Base-by-base conservation (phyloP, 2,888 invertebrate species). In the Cephonodes hylas region DNA sequence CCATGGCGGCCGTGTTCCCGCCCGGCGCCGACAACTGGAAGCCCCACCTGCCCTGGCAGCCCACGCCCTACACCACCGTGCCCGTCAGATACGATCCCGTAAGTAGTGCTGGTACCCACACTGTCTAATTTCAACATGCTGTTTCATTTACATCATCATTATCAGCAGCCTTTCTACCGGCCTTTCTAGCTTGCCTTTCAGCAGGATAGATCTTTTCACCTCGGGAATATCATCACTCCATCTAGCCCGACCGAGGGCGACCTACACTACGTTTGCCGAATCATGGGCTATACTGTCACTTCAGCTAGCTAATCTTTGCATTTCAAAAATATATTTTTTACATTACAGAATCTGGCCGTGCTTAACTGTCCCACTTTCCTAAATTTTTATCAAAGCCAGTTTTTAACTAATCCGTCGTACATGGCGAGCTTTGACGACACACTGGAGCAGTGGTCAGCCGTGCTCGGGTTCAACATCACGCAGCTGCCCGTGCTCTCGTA, bases 11-110 rank as follows among this genome's bases (percentile, higher is more conserved):
- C 0, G 69, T 81, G 8, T 86, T 74, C 68, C 79, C 78, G 0
- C 67, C 75, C 0, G 27, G 42, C 0, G 31, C 59, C 0, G 66
- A 71, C 8, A 67, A 68, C 25, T 84, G 83, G 84, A 81, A 76
- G 56, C 44, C 66, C 0, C 58, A 71, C 0, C 61, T 84, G 7
- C 63, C 77, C 42, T 84, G 84, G 83, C 72, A 73, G 0, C 85
- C 84, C 0, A 69, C 77, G 1, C 85, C 83, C 1, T 85, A 79
- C 27, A 81, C 83, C 2, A 84, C 84, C 0, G 63, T 78, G 0
- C 77, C 78, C 0, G 66, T 66, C 2, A 71, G 69, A 66, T 78
- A 81, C 64, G 85, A 85, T 48, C 76, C 66, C 58, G 85, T 85
- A 64, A 80, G 84, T 81, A 15, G 34, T 3, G 23, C 23, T 0